Percentiles rank a stretch among this genome's conserved stretches.
phyloP scores from a whole-genome alignment of 1,140 invertebrate genomes.

The Temnothorax nylanderi region DNA sequence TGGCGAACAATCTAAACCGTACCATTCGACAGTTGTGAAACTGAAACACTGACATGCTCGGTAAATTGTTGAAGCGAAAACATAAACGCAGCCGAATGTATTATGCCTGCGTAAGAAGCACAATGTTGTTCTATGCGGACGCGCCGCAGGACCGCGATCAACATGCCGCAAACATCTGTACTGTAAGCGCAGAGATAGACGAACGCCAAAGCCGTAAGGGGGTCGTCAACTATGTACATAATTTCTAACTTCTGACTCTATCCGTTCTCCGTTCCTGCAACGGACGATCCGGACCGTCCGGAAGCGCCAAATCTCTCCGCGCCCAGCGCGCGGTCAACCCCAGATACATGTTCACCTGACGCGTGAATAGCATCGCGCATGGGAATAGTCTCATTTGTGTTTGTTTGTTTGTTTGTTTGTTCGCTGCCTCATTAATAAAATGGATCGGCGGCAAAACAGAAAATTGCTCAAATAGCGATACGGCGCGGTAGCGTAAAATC shows the following conservation, averaged over 20 bases:
- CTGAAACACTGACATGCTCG: neutral
- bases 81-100: constrained; percentile 39
- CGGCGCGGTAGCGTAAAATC: neutral
- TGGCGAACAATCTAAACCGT: constrained; percentile 9
- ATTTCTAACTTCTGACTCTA: constrained; percentile 58
- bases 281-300: constrained; percentile 37
- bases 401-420: no score
- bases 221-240: constrained; percentile 67
- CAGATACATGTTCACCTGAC: constrained; percentile 20
- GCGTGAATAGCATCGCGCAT: constrained; percentile 28
- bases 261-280: constrained; percentile 36
- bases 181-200: constrained; percentile 48
- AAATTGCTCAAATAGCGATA: constrained; percentile 6
- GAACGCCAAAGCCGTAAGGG: constrained; percentile 60
- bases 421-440: constrained; percentile 43
- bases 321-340: constrained; percentile 13
- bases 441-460: constrained; percentile 23
- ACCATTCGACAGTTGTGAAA: constrained; percentile 35
- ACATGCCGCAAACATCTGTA: constrained; percentile 57
- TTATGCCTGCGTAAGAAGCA: constrained; percentile 51
- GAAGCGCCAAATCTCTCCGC: constrained; percentile 28
- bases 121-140: neutral
- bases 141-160: constrained; percentile 34
- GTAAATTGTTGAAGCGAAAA: constrained; percentile 36
- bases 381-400: constrained; percentile 56